Percentiles rank a stretch among this genome's conserved stretches.
Evolutionary conservation across 2,888 invertebrate species (phyloP).

Genomic region (Ectemnius cavifrons): DNA sequence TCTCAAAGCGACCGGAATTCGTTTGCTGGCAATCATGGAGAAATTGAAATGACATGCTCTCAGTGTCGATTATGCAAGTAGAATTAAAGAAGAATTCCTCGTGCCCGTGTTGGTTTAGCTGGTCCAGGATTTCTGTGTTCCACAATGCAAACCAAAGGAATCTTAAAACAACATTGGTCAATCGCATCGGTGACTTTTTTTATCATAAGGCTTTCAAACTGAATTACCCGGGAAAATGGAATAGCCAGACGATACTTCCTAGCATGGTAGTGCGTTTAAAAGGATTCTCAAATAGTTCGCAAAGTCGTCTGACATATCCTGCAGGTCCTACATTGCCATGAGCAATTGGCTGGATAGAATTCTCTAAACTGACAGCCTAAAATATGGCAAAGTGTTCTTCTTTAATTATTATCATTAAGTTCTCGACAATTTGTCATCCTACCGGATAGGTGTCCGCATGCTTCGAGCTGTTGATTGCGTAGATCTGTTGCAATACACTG

Average conservation of each 20-base stretch:
- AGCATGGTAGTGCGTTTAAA: constrained; percentile 49
- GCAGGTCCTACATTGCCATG: constrained; percentile 22
- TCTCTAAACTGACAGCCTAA: constrained; percentile 29
- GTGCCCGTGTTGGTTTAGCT: constrained; percentile 15
- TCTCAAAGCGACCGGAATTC: constrained; percentile 53
- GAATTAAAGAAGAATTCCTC: constrained; percentile 21
- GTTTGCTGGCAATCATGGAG: constrained; percentile 57
- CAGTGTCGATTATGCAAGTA: constrained; percentile 48
- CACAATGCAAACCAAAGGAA: constrained; percentile 64
- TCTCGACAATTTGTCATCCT: constrained; percentile 16
- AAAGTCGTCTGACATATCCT: constrained; percentile 16
- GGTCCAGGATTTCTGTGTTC: constrained; percentile 56
- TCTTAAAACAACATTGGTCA: constrained; percentile 42
- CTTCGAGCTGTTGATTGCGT: constrained; percentile 78
- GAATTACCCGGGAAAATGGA: constrained; percentile 66
- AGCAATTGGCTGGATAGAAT: constrained; percentile 37
- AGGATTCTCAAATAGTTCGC: constrained; percentile 39
- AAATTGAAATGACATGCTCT: constrained; percentile 51
- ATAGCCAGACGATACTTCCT: constrained; percentile 45
- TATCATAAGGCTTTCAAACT: not conserved
- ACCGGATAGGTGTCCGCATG: constrained; percentile 77
- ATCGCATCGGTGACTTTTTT: too few species aligned
- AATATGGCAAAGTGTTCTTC: not conserved
- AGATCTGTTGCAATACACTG: constrained; percentile 76
- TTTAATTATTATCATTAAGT: too few species aligned